These are phyloP conservation scores for Macropis europaea DNA, from an alignment of 2,888 invertebrate genomes.

Conservation along the genomic window DNA sequence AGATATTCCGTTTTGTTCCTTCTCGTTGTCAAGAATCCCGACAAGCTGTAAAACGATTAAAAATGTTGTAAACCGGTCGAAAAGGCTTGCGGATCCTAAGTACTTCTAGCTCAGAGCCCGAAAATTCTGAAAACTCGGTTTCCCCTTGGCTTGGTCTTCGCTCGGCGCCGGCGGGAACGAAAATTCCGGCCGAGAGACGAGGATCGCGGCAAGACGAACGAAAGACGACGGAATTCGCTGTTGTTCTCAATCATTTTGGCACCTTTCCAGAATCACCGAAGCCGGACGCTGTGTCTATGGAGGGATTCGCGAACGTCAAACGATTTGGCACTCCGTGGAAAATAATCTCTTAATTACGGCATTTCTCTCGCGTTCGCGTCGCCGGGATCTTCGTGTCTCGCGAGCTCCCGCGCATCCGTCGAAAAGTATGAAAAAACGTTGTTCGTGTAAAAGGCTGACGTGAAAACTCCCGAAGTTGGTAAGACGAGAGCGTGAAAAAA, in stretches of 20 bases:
- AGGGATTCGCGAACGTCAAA: background rate
- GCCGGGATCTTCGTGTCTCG: too few species aligned
- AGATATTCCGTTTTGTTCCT: too few species aligned
- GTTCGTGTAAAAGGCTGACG: slow-evolving; percentile 1
- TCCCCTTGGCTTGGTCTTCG: background rate
- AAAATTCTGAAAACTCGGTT: too few species aligned
- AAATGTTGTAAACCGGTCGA: slow-evolving; percentile 60
- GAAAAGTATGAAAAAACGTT: slow-evolving; percentile 16
- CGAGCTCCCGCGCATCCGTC: background rate
- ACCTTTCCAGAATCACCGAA: background rate
- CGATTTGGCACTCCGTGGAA: slow-evolving; percentile 6
- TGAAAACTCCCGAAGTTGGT: slow-evolving; percentile 1
- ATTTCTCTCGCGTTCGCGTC: background rate
- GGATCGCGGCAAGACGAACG: background rate
- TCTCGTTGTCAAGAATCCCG: too few species aligned
- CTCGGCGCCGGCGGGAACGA: slow-evolving; percentile 18
- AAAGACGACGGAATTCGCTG: background rate
- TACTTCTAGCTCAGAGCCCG: slow-evolving; percentile 12
- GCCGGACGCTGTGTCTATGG: too few species aligned
- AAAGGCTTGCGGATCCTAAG: slow-evolving; percentile 50
- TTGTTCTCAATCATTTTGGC: slow-evolving; percentile 1
- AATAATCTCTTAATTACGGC: background rate
- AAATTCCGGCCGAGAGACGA: background rate
- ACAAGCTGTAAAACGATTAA: slow-evolving; percentile 55
- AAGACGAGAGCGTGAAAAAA: background rate